A percentile compares a stretch with the other conserved stretches of the same genome.
These are phyloP conservation scores for Elanus axillaris DNA, from an alignment of 2,113 vertebrate genomes.

Conservation along the genomic window DNA sequence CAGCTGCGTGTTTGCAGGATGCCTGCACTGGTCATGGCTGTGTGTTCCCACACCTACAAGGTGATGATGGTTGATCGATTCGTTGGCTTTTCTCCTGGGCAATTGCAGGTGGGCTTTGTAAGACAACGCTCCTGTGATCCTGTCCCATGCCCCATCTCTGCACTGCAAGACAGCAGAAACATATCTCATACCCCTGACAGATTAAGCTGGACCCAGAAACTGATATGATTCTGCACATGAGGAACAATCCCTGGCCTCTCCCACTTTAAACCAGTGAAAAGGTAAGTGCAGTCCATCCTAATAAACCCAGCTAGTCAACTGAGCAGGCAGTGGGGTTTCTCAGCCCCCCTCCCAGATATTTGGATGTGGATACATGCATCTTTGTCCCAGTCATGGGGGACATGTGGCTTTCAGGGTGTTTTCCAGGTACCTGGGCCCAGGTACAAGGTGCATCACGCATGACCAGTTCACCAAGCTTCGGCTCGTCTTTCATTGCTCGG, in stretches of 20 bases:
- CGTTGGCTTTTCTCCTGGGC: background rate
- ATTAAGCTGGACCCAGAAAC: background rate
- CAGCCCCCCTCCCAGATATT: background rate
- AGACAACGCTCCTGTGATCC: background rate
- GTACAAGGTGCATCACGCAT: no score
- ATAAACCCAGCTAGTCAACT: background rate
- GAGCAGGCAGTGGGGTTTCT: background rate
- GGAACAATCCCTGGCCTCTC: background rate
- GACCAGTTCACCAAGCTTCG: background rate
- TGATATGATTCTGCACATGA: background rate
- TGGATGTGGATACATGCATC: no score
- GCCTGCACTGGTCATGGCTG: background rate
- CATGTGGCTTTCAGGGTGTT: fast-evolving
- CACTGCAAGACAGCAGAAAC: background rate
- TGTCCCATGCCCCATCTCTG: background rate
- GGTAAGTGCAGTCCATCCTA: background rate
- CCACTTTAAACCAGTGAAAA: background rate
- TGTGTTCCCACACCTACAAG: background rate
- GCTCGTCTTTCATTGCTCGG: background rate
- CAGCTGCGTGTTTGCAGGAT: background rate
- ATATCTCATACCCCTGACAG: background rate
- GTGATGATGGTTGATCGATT: background rate
- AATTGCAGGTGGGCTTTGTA: background rate
- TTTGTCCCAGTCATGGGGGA: background rate
- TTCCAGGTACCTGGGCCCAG: background rate